Percentiles rank a stretch among this genome's conserved stretches.
Conservation (phyloP, 1,140 invertebrate genomes). For the Lanistes nyassanus region DNA sequence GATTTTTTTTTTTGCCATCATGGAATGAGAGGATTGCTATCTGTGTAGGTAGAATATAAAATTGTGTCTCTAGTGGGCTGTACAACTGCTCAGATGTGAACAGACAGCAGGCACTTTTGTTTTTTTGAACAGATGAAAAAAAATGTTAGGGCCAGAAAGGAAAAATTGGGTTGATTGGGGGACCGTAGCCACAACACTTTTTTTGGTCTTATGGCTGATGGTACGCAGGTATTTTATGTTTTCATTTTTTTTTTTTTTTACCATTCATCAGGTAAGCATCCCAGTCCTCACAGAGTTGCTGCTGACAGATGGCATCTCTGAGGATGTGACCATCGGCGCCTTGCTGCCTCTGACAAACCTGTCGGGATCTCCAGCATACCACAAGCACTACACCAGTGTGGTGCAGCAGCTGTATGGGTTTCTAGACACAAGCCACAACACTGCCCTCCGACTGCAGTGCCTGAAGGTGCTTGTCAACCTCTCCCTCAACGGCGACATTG, state of each 20-base stretch:
- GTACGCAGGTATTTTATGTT: too few species aligned
- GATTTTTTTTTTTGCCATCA: too few species aligned
- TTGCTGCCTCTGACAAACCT: constrained; percentile 64
- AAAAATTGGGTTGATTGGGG: too few species aligned
- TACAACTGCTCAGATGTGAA: too few species aligned
- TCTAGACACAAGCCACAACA: constrained; percentile 38
- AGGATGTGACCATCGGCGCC: constrained; percentile 51
- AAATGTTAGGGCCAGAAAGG: too few species aligned
- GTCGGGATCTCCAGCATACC: constrained; percentile 50
- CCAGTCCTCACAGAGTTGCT: constrained; percentile 54
- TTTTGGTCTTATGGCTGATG: too few species aligned
- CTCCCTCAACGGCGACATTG: constrained; percentile 74
- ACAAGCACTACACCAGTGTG: constrained; percentile 54
- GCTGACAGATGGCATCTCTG: constrained; percentile 43
- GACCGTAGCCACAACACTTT: too few species aligned
- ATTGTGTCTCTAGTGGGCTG: too few species aligned
- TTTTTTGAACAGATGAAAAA: too few species aligned
- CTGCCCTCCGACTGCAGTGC: constrained; percentile 68
- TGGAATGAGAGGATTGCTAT: too few species aligned
- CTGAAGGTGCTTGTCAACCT: constrained; percentile 76
- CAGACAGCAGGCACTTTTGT: too few species aligned
- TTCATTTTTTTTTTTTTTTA: neutral
- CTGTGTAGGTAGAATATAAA: too few species aligned
- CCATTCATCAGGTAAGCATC: constrained; percentile 48
- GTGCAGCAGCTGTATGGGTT: constrained; percentile 55